Conservation (phyloP, 2,888 invertebrate species). For the Stenodema calcarata region DNA sequence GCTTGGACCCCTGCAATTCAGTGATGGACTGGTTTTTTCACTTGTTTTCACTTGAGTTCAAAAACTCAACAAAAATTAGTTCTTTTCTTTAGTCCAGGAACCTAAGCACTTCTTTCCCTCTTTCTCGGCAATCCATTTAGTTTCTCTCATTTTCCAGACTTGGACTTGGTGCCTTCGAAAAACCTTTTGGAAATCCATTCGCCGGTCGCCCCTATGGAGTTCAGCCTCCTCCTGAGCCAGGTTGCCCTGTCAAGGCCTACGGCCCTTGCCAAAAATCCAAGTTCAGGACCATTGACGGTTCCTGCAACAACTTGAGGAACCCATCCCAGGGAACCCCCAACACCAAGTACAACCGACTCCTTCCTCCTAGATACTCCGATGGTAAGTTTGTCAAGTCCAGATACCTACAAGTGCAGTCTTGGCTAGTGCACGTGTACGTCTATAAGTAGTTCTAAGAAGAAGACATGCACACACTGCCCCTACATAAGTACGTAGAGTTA, state of each 20-base stretch:
- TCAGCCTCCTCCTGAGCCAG: slow-evolving; percentile 18
- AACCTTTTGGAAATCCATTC: neutral
- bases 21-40: too few species aligned
- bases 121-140: too few species aligned
- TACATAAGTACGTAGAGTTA: too few species aligned
- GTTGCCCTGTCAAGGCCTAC: slow-evolving; percentile 50
- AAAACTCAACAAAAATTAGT: too few species aligned
- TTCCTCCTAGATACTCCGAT: slow-evolving; percentile 59
- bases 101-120: too few species aligned
- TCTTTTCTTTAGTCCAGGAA: too few species aligned
- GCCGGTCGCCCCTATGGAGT: neutral
- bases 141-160: neutral
- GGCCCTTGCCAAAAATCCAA: slow-evolving; percentile 57
- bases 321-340: slow-evolving; percentile 65
- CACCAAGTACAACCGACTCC: slow-evolving; percentile 59
- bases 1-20: too few species aligned
- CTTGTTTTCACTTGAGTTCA: too few species aligned
- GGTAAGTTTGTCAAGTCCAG: slow-evolving; percentile 55
- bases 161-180: neutral
- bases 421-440: too few species aligned
- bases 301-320: slow-evolving; percentile 70
- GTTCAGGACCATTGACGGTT: slow-evolving; percentile 69
- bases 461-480: too few species aligned
- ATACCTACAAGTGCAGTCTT: too few species aligned
- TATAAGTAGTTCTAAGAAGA: too few species aligned